These are phyloP conservation scores for Triplophysa rosa DNA, from an alignment of 2,113 vertebrate genomes.

Conservation along the genomic window DNA sequence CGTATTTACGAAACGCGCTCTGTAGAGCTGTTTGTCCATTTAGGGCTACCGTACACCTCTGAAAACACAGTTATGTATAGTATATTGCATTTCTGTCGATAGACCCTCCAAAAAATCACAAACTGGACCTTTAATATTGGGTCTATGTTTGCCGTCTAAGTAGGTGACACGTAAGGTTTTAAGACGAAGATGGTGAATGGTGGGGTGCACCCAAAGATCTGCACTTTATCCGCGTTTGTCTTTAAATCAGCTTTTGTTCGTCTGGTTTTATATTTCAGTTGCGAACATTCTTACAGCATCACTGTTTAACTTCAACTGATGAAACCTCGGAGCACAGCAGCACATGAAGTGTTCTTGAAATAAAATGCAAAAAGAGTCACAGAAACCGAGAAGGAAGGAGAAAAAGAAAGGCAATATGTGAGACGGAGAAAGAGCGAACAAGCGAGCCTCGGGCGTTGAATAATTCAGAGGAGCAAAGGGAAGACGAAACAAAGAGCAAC, in stretches of 20 bases:
- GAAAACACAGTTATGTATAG: no score
- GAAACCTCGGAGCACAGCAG: slow-evolving; percentile 12
- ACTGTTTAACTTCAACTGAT: slow-evolving; percentile 23
- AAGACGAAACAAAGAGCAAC: slow-evolving; percentile 75
- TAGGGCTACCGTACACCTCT: no score
- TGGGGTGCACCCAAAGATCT: neutral
- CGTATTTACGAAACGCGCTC: no score
- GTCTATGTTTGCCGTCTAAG: neutral
- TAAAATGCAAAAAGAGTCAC: slow-evolving; percentile 13
- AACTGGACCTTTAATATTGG: no score
- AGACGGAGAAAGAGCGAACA: slow-evolving; percentile 43
- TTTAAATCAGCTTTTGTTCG: neutral
- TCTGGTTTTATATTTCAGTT: slow-evolving; percentile 19
- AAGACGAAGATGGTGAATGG: neutral
- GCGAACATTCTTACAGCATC: neutral
- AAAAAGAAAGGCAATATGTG: slow-evolving; percentile 9
- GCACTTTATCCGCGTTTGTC: neutral
- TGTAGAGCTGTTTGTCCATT: no score
- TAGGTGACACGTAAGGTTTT: no score
- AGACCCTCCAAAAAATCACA: no score
- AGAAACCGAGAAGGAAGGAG: neutral
- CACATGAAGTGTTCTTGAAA: slow-evolving; percentile 19
- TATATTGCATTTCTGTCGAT: no score
- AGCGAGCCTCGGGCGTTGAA: slow-evolving; percentile 71
- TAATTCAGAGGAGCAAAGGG: slow-evolving; percentile 74